These are phyloP conservation scores for Schrankia costaestrigalis DNA, from an alignment of 2,888 invertebrate species.

Conservation along the genomic window DNA sequence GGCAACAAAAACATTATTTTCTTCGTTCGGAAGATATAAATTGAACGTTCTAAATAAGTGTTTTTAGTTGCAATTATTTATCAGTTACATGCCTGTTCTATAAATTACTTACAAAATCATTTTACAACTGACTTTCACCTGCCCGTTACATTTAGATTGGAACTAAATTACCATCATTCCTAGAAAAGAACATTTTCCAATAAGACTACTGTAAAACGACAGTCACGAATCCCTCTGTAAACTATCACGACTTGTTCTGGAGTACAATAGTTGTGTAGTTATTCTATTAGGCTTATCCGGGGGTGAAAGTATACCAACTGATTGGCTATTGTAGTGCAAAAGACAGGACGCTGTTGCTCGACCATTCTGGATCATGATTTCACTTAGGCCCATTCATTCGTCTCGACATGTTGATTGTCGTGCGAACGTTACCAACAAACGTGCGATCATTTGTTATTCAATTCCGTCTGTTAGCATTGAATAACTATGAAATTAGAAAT, in stretches of 20 bases:
- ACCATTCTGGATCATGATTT: conserved; percentile 67
- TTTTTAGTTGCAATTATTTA: conserved; percentile 30
- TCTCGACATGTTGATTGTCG: conserved; percentile 66
- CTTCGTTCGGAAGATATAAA: conserved; percentile 20
- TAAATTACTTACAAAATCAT: conserved; percentile 41
- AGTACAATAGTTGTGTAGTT: conserved; percentile 68
- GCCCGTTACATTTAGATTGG: conserved; percentile 59
- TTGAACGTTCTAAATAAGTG: conserved; percentile 20
- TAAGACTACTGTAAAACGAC: conserved; percentile 68
- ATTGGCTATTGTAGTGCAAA: conserved; percentile 63
- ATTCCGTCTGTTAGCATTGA: conserved; percentile 51
- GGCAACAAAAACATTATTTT: conserved; percentile 22
- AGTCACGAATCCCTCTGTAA: conserved; percentile 73
- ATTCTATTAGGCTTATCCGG: conserved; percentile 67
- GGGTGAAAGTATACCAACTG: conserved; percentile 72
- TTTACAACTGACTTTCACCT: conserved; percentile 63
- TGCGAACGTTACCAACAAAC: conserved; percentile 54
- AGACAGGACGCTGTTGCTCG: conserved; percentile 49
- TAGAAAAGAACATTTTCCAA: conserved; percentile 64
- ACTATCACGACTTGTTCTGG: conserved; percentile 69
- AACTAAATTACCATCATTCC: conserved; percentile 62
- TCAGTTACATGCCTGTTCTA: conserved; percentile 32
- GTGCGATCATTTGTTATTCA: conserved; percentile 62
- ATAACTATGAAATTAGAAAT: conserved; percentile 56
- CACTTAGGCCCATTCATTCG: conserved; percentile 57